phyloP scores from a whole-genome alignment of 2,888 invertebrate genomes.

The Hedya salicella region DNA sequence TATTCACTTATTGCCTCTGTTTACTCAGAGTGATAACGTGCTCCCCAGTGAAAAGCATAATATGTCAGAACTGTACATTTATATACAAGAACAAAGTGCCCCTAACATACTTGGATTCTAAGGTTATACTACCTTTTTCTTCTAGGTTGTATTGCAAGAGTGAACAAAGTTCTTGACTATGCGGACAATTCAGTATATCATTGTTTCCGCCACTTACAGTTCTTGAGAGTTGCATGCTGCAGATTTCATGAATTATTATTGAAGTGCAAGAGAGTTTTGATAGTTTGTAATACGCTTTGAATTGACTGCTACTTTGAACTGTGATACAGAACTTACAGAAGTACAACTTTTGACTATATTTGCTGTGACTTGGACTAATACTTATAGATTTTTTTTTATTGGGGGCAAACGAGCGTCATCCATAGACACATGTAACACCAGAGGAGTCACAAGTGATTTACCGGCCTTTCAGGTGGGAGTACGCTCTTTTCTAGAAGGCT shows the following conservation, averaged over 20 bases:
- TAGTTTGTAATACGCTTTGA: neutral
- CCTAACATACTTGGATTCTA: neutral
- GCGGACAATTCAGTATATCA: neutral
- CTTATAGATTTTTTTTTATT: too few relatives aligned
- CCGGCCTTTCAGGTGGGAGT: too few relatives aligned
- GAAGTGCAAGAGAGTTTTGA: neutral
- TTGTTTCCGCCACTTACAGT: neutral
- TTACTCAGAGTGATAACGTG: conserved; percentile 10
- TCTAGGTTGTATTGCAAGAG: neutral
- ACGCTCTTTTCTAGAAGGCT: too few relatives aligned
- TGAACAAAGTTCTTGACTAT: neutral
- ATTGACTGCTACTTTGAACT: neutral
- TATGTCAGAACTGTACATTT: neutral
- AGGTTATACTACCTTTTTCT: neutral
- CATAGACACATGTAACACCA: too few relatives aligned
- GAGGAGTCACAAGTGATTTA: too few relatives aligned
- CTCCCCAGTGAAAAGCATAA: conserved; percentile 3
- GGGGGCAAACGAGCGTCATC: too few relatives aligned
- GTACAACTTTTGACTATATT: too few relatives aligned
- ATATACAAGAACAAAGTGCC: neutral
- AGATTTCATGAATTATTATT: neutral
- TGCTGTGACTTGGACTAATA: too few relatives aligned
- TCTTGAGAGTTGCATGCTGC: neutral
- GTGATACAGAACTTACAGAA: too few relatives aligned
- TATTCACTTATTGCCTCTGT: conserved; percentile 16